Conservation (phyloP, 2,888 invertebrate species). For the Baccha elongata region DNA sequence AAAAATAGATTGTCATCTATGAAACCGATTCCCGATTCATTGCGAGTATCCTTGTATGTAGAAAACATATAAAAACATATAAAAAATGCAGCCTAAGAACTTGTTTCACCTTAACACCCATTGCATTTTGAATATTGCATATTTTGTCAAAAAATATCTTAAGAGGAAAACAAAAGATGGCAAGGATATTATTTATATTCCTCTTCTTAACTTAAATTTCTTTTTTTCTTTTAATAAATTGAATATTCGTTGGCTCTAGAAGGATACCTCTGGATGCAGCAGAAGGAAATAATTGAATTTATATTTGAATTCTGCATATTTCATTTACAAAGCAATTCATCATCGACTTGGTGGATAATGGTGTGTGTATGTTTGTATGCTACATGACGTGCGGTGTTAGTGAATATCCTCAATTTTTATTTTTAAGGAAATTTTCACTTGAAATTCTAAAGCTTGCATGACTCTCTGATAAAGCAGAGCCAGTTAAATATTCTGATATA, state of each 20-base stretch:
- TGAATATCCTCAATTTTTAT: neutral
- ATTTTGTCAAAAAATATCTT: neutral
- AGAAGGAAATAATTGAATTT: constrained; percentile 59
- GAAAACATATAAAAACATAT: neutral
- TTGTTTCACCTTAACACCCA: too few relatives aligned
- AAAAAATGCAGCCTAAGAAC: neutral
- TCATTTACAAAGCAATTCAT: constrained; percentile 54
- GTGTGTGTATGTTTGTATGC: constrained; percentile 1
- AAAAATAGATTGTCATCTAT: too few relatives aligned
- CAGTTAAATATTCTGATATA: too few relatives aligned
- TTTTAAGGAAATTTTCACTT: neutral
- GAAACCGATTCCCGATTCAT: too few relatives aligned
- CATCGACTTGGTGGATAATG: constrained; percentile 37
- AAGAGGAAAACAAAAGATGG: neutral
- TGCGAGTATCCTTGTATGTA: too few relatives aligned
- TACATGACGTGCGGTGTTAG: neutral
- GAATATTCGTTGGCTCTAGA: constrained; percentile 14
- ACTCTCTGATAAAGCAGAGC: neutral
- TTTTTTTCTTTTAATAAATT: constrained; percentile 43
- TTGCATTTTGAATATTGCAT: constrained; percentile 28
- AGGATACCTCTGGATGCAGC: constrained; percentile 8
- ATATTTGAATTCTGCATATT: constrained; percentile 55
- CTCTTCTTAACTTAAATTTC: constrained; percentile 14
- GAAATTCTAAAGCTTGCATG: neutral
- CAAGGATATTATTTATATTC: constrained; percentile 43